Base-by-base conservation (phyloP, 2,888 invertebrate genomes). In the Aromia moschata region DNA sequence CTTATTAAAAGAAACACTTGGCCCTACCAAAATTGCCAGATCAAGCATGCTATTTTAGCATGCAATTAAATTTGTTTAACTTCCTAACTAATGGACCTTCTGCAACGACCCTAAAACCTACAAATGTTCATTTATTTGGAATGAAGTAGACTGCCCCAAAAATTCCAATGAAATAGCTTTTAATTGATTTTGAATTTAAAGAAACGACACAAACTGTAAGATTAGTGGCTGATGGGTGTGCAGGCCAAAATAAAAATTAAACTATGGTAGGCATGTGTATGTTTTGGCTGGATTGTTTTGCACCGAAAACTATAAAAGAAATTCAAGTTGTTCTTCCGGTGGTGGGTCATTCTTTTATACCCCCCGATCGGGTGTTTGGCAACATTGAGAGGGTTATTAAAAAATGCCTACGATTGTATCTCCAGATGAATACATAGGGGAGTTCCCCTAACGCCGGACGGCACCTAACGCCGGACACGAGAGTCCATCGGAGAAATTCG, bases 31-130 rank as follows among this genome's bases (percentile, higher is more conserved):
- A 25, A 25, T 25, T 25, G 25, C 25, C 25, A 9, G 25, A 25
- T 25, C 25, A 25, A 25, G 25, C 25, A 25, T 25, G 25, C 25
- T 25, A 25, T 25, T 25, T 25, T 25, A 36, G 36, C 36, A 36
- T 36, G 36, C 36, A 36, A n/a, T 36, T 36, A n/a, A 36, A 36
- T 36, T 36, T 36, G 11, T 36, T 36, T 36, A 36, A 36, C 36
- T 36, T 36, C 11, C 5, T 11, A 5, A 25, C 9, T 25, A 25
- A 25, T 25, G 25, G 25, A 25, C 25, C 25, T 25, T 25, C 25
- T 25, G 9, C 25, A 25, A 9, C 25, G 3, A 25, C 4, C 9
- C 9, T 9, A 25, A 25, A 25, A 5, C 25, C 25, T 25, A 25
- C 4, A 25, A 25, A 3, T 3, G 25, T 25, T 25, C 25, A 25